Evolutionary conservation across 2,797 vertebrate species (phyloP).

Genomic region (Eutrigla gurnardus): DNA sequence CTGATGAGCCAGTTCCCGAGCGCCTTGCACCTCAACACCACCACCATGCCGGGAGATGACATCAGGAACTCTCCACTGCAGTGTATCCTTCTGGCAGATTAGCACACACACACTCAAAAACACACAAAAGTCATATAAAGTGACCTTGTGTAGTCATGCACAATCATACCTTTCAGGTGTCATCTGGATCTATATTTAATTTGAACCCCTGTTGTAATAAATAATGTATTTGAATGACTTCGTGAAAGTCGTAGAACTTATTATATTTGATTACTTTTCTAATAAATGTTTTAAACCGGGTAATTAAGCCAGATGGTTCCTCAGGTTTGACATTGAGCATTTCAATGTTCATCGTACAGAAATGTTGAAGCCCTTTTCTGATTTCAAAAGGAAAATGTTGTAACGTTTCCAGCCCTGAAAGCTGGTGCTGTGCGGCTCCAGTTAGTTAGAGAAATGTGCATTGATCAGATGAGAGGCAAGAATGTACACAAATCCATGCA

Average conservation of each 20-base stretch:
- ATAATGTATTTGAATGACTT: neutral
- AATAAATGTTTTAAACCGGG: neutral
- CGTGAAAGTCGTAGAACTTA: neutral
- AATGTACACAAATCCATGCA: too few species aligned
- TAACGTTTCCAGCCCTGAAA: too few species aligned
- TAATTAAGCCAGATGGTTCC: neutral
- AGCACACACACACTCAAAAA: neutral
- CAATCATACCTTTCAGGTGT: too few species aligned
- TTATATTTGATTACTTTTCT: neutral
- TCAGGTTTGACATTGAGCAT: neutral
- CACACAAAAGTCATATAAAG: conserved; percentile 5
- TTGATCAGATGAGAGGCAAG: neutral
- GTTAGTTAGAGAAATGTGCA: neutral
- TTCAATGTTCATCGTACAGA: neutral
- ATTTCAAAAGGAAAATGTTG: neutral
- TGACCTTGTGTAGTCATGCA: neutral
- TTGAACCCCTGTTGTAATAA: neutral
- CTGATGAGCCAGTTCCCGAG: conserved; percentile 96
- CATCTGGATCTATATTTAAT: neutral
- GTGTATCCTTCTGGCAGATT: conserved; percentile 88
- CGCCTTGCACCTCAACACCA: conserved; percentile 93
- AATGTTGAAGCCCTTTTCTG: neutral
- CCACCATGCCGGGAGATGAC: conserved; percentile 90
- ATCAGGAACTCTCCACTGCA: conserved; percentile 89
- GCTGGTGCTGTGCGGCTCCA: neutral